Conservation (phyloP, 2,888 invertebrate species). For the Oscheius sp. region DNA sequence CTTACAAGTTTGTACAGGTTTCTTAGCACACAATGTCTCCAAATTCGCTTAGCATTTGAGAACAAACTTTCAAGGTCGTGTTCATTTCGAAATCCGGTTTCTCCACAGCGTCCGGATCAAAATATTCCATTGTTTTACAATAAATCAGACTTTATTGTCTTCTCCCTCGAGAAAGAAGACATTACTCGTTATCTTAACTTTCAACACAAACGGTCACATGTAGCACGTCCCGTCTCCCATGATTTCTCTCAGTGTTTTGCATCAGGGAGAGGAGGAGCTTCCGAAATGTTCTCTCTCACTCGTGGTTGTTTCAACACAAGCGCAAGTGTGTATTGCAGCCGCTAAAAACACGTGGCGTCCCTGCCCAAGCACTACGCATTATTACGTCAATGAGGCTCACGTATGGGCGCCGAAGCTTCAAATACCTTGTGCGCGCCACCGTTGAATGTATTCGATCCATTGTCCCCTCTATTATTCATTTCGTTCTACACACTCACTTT, state of each 20-base stretch:
- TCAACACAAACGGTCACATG: no score
- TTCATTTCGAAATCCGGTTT: constrained; percentile 11
- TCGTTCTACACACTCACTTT: background rate
- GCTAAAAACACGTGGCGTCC: constrained; percentile 5
- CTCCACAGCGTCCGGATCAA: no score
- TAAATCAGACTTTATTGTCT: no score
- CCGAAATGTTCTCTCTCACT: background rate
- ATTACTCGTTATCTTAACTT: no score
- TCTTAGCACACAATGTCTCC: background rate
- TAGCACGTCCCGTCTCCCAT: no score
- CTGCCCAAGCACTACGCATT: constrained; percentile 10
- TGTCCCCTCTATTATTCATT: background rate
- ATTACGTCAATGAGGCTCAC: constrained; percentile 2
- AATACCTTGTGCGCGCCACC: no score
- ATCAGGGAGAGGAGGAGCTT: background rate
- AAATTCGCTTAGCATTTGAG: constrained; percentile 1
- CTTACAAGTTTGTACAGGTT: constrained; percentile 3
- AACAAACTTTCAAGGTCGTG: background rate
- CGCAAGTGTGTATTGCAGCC: background rate
- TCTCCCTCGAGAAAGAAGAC: no score
- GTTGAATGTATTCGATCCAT: no score
- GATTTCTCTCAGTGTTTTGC: background rate
- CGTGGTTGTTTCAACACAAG: background rate
- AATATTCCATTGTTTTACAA: no score
- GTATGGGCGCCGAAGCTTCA: background rate